These are phyloP conservation scores for Trichogramma evanescens DNA, from an alignment of 2,888 invertebrate genomes.

Conservation along the genomic window DNA sequence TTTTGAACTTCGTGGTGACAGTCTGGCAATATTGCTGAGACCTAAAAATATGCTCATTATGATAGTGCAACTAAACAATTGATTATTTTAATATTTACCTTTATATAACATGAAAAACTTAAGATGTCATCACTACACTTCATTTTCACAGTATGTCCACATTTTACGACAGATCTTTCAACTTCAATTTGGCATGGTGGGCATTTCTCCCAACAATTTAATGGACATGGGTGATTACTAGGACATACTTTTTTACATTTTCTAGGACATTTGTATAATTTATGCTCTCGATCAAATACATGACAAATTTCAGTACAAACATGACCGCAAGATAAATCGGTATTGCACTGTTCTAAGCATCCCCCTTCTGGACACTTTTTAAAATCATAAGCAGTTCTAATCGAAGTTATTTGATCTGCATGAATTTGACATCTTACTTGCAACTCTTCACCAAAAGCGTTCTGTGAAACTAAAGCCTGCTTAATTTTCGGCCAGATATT, in stretches of 20 bases:
- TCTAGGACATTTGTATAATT: background rate
- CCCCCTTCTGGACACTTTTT: constrained; percentile 7
- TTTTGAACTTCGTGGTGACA: background rate
- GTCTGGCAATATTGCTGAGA: background rate
- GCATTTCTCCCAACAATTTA: background rate
- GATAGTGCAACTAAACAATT: too few species aligned
- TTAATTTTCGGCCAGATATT: background rate
- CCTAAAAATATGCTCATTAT: background rate
- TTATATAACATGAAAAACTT: background rate
- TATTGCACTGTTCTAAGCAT: background rate
- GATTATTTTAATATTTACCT: background rate
- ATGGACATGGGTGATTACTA: background rate
- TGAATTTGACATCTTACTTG: background rate
- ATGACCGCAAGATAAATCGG: constrained; percentile 2
- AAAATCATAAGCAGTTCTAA: background rate
- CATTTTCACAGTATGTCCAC: constrained; percentile 5
- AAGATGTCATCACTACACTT: background rate
- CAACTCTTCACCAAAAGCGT: background rate
- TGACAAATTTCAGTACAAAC: constrained; percentile 2
- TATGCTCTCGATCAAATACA: constrained; percentile 1
- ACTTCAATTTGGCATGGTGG: background rate
- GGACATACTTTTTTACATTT: background rate
- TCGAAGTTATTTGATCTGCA: background rate
- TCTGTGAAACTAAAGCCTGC: background rate
- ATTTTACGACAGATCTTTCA: background rate